Percentiles rank a stretch among this genome's conserved stretches.
Evolutionary conservation across 2,797 vertebrate species (phyloP).

Genomic region (Cossypha dichroa): DNA sequence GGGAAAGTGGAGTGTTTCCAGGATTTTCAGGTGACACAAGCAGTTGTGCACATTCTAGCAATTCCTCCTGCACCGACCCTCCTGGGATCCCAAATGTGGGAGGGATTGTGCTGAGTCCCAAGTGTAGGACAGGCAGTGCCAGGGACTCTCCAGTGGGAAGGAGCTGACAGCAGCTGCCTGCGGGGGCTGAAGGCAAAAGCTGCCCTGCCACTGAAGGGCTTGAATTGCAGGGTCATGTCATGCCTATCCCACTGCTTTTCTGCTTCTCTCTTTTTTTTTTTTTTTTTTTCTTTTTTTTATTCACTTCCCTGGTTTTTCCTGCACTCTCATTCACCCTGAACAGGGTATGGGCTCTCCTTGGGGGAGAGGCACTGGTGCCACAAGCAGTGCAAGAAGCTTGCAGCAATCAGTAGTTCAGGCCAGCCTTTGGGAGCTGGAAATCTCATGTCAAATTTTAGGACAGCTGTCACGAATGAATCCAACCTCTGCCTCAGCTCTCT

Average conservation of each 20-base stretch:
- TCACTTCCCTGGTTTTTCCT: not conserved
- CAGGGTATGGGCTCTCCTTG: not conserved
- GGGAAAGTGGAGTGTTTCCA: not conserved
- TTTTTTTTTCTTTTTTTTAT: no score
- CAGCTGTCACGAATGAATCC: accelerated
- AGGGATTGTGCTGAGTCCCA: not conserved
- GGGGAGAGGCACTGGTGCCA: not conserved
- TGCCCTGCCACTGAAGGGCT: not conserved
- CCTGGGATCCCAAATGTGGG: not conserved
- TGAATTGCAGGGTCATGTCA: not conserved
- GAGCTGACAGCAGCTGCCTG: slow-evolving; percentile 15
- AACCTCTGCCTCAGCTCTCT: not conserved
- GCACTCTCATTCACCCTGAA: not conserved
- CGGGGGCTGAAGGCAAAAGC: not conserved
- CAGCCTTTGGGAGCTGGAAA: not conserved
- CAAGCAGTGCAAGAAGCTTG: not conserved
- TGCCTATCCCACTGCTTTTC: not conserved
- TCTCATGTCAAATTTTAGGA: not conserved
- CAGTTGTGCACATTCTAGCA: not conserved
- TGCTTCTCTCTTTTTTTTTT: not conserved
- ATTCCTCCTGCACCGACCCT: not conserved
- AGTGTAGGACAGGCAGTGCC: not conserved
- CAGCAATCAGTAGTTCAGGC: not conserved
- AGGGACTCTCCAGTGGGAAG: not conserved
- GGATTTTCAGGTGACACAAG: not conserved